Evolutionary conservation across 2,888 invertebrate species (phyloP), one percentile per base, ranked within the genome.

Genomic region (Agrotis segetum): DNA sequence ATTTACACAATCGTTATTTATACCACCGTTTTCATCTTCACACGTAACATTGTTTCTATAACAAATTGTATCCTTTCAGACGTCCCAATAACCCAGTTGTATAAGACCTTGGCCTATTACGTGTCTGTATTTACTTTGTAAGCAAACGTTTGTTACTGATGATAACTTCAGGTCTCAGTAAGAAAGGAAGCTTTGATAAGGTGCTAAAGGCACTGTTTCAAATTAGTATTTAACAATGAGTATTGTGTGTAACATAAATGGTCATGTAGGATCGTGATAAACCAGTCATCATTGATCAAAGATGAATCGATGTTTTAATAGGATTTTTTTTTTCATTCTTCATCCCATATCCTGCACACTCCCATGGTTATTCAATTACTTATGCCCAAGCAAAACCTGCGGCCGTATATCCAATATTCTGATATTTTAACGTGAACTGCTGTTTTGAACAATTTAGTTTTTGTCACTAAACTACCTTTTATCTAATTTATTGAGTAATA

Each of bases 1-100:
- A 61, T 49, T 82, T 19, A 62, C 49, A 74, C 73, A 58, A 73
- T 69, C 61, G 71, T 77, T 83, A 85, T 85, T 86, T 85, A 71
- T 85, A 63, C 74, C 69, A 49, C 44, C 50, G 49, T 59, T 55
- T 64, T 55, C 67, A 52, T 60, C 24, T 65, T 13, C 24, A 29
- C 19, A 63, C 24, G 44, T 46, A 19, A 46, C 13, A 47, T 59
- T 63, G 50, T 77, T 66, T 76, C 40, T 29, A 29, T 46, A 46
- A 64, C 44, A 79, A 72, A 56, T 24, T 74, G 50, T 67, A 63
- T 74, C 49, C 58, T 67, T 66, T 58, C 59, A 24, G 50, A 56
- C 46, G 58, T 55, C 34, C 44, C 50, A 55, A 55, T 77, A 69
- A 77, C 77, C 77, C 81, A 81, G 53, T 68, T 68, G 3, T 50